phyloP scores from a whole-genome alignment of 1,140 invertebrate genomes.

The Scaptodrosophila lebanonensis region DNA sequence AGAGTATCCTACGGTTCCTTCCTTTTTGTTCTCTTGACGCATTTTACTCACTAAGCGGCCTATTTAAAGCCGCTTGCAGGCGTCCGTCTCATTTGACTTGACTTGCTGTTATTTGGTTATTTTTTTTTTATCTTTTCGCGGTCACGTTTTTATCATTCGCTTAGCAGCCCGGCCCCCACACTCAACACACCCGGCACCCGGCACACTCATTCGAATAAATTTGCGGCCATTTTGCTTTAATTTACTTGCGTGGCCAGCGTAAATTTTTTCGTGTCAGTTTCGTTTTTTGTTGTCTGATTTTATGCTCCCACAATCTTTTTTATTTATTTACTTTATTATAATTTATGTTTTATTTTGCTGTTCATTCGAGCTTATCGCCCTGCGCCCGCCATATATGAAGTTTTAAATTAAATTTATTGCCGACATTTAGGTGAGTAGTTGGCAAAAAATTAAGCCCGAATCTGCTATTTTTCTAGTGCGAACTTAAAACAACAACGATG shows the following conservation, averaged over 20 bases:
- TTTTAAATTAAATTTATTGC: slow-evolving; percentile 38
- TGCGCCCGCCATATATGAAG: slow-evolving; percentile 12
- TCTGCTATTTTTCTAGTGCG: slow-evolving; percentile 12
- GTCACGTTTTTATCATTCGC: slow-evolving; percentile 66
- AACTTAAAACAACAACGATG: slow-evolving; percentile 17
- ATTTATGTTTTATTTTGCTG: slow-evolving; percentile 43
- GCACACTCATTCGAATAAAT: slow-evolving; percentile 19
- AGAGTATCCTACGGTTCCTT: slow-evolving; percentile 40
- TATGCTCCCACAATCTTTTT: background rate
- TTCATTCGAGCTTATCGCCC: slow-evolving; percentile 19
- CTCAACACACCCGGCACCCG: background rate
- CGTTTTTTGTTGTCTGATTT: background rate
- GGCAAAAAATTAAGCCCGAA: slow-evolving; percentile 16
- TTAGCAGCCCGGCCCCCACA: slow-evolving; percentile 22
- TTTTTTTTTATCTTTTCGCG: slow-evolving; percentile 47
- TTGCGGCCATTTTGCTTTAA: slow-evolving; percentile 18
- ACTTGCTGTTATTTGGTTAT: slow-evolving; percentile 16
- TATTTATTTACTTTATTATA: background rate
- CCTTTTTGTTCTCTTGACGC: background rate
- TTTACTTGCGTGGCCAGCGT: no score
- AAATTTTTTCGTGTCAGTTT: slow-evolving; percentile 16
- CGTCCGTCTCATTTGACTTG: slow-evolving; percentile 23
- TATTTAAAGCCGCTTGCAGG: background rate
- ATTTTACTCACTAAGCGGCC: background rate
- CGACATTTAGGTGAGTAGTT: slow-evolving; percentile 7